phyloP scores from a whole-genome alignment of 2,888 invertebrate genomes.

The Metopia argyrocephala region DNA sequence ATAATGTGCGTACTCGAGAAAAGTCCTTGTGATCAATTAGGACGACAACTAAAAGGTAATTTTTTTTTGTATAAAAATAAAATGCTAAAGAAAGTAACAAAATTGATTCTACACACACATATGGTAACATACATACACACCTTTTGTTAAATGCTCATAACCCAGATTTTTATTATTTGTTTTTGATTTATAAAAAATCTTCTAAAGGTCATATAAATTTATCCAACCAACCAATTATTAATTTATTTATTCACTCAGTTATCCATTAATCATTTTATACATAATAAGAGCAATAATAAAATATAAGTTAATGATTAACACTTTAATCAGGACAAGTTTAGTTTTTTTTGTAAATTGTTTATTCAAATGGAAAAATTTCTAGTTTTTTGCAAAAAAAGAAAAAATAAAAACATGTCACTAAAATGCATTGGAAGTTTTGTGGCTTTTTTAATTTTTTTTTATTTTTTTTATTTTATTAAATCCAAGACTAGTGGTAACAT shows the following conservation, averaged over 20 bases:
- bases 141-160: constrained; percentile 11
- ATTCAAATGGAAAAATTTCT: constrained; percentile 49
- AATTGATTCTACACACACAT: neutral
- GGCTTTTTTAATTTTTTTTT: no score
- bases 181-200: constrained; percentile 27
- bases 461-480: no score
- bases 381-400: constrained; percentile 11
- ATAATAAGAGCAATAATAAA: neutral
- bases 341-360: neutral
- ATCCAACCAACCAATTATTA: no score
- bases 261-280: neutral
- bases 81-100: neutral
- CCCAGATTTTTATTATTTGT: constrained; percentile 27
- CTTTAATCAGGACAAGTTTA: constrained; percentile 49
- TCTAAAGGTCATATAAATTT: constrained; percentile 43
- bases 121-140: neutral
- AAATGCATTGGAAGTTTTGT: constrained; percentile 8
- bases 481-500: neutral
- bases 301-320: neutral
- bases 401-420: constrained; percentile 4
- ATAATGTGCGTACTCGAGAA: constrained; percentile 81
- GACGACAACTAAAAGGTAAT: constrained; percentile 82
- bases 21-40: constrained; percentile 82
- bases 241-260: neutral
- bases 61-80: neutral